phyloP scores from a whole-genome alignment of 2,113 vertebrate species.

The Cercocebus atys region DNA sequence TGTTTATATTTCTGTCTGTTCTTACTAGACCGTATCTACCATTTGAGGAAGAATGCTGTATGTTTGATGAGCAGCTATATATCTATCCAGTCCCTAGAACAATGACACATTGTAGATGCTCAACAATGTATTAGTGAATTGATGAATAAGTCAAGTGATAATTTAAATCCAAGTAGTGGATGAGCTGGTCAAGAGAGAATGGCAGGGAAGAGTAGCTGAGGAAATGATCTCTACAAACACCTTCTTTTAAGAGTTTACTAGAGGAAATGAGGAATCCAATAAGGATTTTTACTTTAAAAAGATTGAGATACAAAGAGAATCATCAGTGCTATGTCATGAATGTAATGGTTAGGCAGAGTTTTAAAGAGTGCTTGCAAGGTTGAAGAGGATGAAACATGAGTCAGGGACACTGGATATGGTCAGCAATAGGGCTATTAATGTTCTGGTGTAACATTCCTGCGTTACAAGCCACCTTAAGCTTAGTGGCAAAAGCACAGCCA shows the following conservation, averaged over 20 bases:
- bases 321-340: neutral
- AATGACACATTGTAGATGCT: neutral
- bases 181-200: neutral
- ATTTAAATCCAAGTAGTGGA: neutral
- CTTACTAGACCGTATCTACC: neutral
- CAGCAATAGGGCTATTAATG: neutral
- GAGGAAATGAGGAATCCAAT: neutral
- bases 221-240: neutral
- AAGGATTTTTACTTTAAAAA: neutral
- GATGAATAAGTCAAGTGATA: neutral
- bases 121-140: neutral
- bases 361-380: neutral
- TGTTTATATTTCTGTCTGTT: neutral
- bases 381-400: neutral
- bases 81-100: neutral
- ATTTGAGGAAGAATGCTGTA: neutral
- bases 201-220: neutral
- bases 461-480: neutral
- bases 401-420: neutral
- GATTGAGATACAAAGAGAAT: neutral
- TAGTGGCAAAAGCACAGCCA: neutral
- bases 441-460: neutral
- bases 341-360: neutral
- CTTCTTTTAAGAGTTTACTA: neutral
- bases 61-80: neutral